Base-by-base conservation (phyloP, 2,113 vertebrate species). In the Podarcis cretensis region DNA sequence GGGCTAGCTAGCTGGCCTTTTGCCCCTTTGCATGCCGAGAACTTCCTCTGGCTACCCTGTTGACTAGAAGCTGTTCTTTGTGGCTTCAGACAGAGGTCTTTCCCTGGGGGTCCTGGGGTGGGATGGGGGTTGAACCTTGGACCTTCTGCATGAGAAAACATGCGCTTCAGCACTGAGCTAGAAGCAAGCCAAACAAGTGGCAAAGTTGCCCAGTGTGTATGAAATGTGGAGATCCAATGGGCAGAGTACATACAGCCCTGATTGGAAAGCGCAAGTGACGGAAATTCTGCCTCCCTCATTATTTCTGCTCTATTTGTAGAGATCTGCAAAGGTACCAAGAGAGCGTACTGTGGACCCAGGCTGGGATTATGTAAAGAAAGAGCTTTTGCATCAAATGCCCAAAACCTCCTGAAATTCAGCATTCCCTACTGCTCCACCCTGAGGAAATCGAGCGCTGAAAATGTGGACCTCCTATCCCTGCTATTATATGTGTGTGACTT, bases 401-500 rank as follows among this genome's bases (percentile, higher is more conserved):
- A 63, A 77, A 81, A n/a, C 30, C 48, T n/a, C 16, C 23, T 21
- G 32, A 74, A 68, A 57, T 68, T 30, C 74, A 74, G 75, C 25
- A 1, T 79, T 87, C 89, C 59, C 89, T 27, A 43, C 81, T 85
- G 89, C 66, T 74, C 75, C 7, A 0, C 32, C 78, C 69, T 74
- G 40, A n/a, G 30, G 86, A 91, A 83, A 79, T 13, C 21, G 73
- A 92, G 84, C 74, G 1, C 30, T 68, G 48, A 73, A 95, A 95
- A 92, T 86, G 83, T 85, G 75, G 88, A 83, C 73, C 90, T 88
- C 63, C 85, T 68, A 40, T 0, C 0, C 73, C 89, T 83, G 7
- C 54, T 89, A 92, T 94, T 91, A 90, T 86, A 65, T 37, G 35
- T 71, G 27, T 54, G 65, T 9, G 89, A 83, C 91, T 92, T 88